phyloP scores from a whole-genome alignment of 2,797 vertebrate genomes.

The Esox masquinongy region DNA sequence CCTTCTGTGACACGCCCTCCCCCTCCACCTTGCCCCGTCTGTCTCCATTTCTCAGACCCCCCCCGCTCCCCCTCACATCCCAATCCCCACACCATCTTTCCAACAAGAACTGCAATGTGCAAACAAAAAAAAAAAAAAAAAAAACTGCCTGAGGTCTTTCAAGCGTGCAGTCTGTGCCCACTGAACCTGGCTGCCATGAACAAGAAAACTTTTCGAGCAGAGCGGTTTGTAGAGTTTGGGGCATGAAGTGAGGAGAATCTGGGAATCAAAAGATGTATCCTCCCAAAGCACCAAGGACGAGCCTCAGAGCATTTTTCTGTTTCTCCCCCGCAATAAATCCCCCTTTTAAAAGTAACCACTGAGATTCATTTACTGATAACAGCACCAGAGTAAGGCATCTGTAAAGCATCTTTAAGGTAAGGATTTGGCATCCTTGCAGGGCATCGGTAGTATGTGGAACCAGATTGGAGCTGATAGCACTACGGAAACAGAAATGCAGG shows the following conservation, averaged over 20 bases:
- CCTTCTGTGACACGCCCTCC: constrained; percentile 11
- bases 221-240: constrained; percentile 23
- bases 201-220: constrained; percentile 18
- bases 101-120: constrained; percentile 17
- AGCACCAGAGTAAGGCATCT: neutral
- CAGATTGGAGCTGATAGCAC: neutral
- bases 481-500: neutral
- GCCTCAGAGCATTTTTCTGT: neutral
- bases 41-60: neutral
- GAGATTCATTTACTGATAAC: neutral
- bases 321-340: neutral
- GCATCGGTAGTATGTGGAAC: neutral
- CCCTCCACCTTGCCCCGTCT: constrained; percentile 31
- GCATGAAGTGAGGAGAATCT: neutral
- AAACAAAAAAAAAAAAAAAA: neutral
- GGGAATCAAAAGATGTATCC: neutral
- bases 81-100: constrained; percentile 30
- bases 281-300: neutral
- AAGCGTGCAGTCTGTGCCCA: constrained; percentile 28
- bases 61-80: constrained; percentile 34
- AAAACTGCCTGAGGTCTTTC: constrained; percentile 16
- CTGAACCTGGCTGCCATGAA: constrained; percentile 13
- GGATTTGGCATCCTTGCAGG: no score
- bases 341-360: neutral
- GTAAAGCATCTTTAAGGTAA: neutral